These are phyloP conservation scores for Dicaeum eximium DNA, from an alignment of 2,113 vertebrate species.

Conservation along the genomic window DNA sequence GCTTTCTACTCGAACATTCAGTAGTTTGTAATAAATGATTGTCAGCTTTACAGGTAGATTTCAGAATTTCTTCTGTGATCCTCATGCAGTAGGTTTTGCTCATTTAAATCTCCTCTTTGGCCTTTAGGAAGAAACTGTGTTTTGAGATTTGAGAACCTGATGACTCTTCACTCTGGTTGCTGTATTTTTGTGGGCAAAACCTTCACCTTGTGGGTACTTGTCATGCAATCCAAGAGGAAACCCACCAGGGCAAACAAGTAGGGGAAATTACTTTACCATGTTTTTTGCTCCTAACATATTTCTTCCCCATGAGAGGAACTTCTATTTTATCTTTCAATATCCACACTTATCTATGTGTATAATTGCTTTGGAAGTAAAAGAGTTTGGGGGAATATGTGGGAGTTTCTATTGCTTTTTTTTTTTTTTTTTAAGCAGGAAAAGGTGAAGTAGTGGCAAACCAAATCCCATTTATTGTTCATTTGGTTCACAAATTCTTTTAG, in stretches of 20 bases:
- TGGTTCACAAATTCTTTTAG: background rate
- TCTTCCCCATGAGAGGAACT: background rate
- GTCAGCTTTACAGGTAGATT: background rate
- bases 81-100: background rate
- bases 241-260: background rate
- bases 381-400: background rate
- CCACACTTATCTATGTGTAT: background rate
- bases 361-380: background rate
- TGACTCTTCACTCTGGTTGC: background rate
- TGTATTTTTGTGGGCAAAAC: background rate
- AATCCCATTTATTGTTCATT: background rate
- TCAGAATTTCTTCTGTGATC: background rate
- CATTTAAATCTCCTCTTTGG: background rate
- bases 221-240: background rate
- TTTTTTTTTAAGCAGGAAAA: background rate
- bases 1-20: background rate
- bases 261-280: background rate
- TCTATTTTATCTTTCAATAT: background rate
- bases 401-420: background rate
- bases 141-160: background rate
- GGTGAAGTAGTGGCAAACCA: background rate
- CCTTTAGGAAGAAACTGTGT: background rate
- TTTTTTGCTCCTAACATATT: background rate
- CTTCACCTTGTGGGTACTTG: background rate
- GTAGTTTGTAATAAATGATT: background rate